These are phyloP conservation scores for Bombycilla garrulus DNA, from an alignment of 2,113 vertebrate genomes.

Conservation along the genomic window DNA sequence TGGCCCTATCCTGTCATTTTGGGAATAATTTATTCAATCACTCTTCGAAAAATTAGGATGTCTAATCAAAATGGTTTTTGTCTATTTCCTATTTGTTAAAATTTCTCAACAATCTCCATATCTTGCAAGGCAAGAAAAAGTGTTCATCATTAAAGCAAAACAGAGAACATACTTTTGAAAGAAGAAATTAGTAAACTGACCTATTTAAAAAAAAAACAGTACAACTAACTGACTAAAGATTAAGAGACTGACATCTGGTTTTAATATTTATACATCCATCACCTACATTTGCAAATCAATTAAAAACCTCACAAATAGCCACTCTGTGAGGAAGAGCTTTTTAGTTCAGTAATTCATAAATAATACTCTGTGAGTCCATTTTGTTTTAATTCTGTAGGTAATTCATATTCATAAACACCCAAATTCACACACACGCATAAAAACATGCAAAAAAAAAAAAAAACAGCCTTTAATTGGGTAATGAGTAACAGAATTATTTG, in stretches of 20 bases:
- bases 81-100: constrained; percentile 4
- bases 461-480: not conserved
- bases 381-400: constrained; percentile 16
- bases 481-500: constrained; percentile 2
- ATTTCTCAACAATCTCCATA: not conserved
- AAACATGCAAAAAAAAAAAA: not conserved
- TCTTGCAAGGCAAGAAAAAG: not conserved
- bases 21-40: not conserved
- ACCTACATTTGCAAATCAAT: constrained; percentile 56
- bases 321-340: constrained; percentile 37
- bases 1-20: not conserved
- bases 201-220: not conserved
- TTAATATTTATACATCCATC: constrained; percentile 62
- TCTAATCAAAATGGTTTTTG: not conserved
- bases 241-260: constrained; percentile 63
- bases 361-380: not conserved
- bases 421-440: not conserved
- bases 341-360: constrained; percentile 54
- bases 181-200: constrained; percentile 25
- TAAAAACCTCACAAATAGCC: constrained; percentile 61
- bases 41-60: not conserved
- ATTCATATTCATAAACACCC: not conserved
- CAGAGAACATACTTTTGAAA: constrained; percentile 7
- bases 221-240: constrained; percentile 39
- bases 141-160: constrained; percentile 5